Evolutionary conservation across 2,888 invertebrate species (phyloP).

Genomic region (Parthenolecanium corni): DNA sequence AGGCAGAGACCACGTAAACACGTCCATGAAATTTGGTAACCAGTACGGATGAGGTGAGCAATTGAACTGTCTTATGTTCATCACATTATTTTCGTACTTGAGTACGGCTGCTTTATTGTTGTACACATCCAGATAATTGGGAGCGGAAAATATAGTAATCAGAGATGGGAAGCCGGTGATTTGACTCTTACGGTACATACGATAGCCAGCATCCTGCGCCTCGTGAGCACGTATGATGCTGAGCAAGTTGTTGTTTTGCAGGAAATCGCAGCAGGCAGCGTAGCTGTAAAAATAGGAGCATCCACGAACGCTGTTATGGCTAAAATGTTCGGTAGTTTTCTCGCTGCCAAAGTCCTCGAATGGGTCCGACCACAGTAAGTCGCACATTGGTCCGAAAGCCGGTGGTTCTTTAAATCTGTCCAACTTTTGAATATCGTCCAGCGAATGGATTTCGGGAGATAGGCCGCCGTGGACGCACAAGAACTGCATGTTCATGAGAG

Average conservation of each 20-base stretch:
- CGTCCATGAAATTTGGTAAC: slow-evolving; percentile 99
- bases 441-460: slow-evolving; percentile 96
- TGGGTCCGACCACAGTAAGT: slow-evolving; percentile 98
- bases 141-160: slow-evolving; percentile 99
- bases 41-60: slow-evolving; percentile 99
- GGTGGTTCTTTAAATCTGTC: slow-evolving; percentile 99
- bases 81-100: slow-evolving; percentile 99
- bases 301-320: slow-evolving; percentile 98
- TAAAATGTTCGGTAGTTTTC: slow-evolving; percentile 95
- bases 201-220: slow-evolving; percentile 99
- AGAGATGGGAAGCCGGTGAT: slow-evolving; percentile 99
- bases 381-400: slow-evolving; percentile 99
- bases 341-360: slow-evolving; percentile 98
- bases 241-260: slow-evolving; percentile 97
- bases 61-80: slow-evolving; percentile 99
- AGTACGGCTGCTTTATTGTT: slow-evolving; percentile 99
- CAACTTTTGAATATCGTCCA: slow-evolving; percentile 99
- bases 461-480: slow-evolving; percentile 99
- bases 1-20: slow-evolving; percentile 99
- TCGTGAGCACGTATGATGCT: slow-evolving; percentile 99
- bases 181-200: slow-evolving; percentile 99
- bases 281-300: slow-evolving; percentile 99
- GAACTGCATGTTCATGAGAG: slow-evolving; percentile 99
- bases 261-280: slow-evolving; percentile 99
- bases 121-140: slow-evolving; percentile 99